phyloP scores from a whole-genome alignment of 1,140 invertebrate species.

The Bombyx mori region DNA sequence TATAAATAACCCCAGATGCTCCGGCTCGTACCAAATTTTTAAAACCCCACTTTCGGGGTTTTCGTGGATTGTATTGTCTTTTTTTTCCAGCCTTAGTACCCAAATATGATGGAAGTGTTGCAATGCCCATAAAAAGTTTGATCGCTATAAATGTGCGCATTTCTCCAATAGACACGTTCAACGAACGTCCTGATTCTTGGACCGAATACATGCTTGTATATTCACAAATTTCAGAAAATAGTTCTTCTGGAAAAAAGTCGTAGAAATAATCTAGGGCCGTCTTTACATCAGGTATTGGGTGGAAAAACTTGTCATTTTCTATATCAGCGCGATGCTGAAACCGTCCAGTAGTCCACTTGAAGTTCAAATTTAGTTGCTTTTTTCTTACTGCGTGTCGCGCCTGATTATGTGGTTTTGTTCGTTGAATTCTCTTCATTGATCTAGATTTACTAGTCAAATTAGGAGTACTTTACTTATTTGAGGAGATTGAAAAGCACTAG shows the following conservation, averaged over 20 bases:
- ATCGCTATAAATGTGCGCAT: constrained; percentile 22
- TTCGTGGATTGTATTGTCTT: constrained; percentile 5
- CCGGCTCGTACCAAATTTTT: constrained; percentile 17
- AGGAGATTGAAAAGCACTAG: constrained; percentile 1
- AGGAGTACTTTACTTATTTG: constrained; percentile 2
- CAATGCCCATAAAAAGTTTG: constrained; percentile 24
- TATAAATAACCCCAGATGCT: constrained; percentile 10
- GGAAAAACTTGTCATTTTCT: constrained; percentile 5
- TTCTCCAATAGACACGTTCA: constrained; percentile 18
- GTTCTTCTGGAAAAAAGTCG: constrained; percentile 6
- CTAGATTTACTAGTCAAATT: constrained; percentile 5
- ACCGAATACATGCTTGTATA: constrained; percentile 20
- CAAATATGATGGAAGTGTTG: constrained; percentile 17
- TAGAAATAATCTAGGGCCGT: constrained; percentile 8
- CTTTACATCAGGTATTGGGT: constrained; percentile 4
- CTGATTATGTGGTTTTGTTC: constrained; percentile 6
- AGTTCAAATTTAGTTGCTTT: constrained; percentile 7
- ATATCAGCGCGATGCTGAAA: constrained; percentile 6
- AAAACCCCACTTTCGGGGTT: constrained; percentile 15
- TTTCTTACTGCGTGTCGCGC: constrained; percentile 2
- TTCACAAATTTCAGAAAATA: constrained; percentile 8
- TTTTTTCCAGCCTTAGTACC: constrained; percentile 25
- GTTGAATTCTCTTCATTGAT: constrained; percentile 5
- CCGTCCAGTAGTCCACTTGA: constrained; percentile 6
- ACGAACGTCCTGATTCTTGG: constrained; percentile 21